Percentiles rank a stretch among this genome's conserved stretches.
Conservation (phyloP, 1,140 invertebrate species). For the Diuraphis noxia region DNA sequence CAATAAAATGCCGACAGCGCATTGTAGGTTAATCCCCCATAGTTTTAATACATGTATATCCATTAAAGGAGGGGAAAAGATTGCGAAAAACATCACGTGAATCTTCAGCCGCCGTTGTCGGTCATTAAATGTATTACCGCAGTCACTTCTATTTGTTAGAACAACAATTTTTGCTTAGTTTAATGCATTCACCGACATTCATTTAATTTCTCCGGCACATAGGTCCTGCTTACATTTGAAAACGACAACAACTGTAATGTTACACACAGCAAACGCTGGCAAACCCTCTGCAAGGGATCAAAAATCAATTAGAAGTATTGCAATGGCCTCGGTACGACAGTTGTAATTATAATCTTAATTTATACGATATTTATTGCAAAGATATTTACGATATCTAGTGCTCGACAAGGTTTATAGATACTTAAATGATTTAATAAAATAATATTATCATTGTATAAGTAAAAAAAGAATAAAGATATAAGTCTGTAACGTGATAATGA, state of each 20-base stretch:
- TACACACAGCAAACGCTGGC: not conserved
- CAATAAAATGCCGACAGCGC: not conserved
- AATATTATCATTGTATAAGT: no score
- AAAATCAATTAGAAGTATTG: not conserved
- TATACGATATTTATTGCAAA: not conserved
- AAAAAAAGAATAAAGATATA: no score
- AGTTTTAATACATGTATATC: not conserved
- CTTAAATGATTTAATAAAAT: not conserved
- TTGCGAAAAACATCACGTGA: not conserved
- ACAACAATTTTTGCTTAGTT: not conserved
- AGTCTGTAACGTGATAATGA: no score
- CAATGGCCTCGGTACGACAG: not conserved
- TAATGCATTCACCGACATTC: not conserved
- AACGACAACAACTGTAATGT: not conserved
- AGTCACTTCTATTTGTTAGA: not conserved
- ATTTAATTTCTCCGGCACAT: not conserved
- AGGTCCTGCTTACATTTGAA: not conserved
- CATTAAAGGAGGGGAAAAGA: not conserved
- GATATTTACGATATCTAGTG: not conserved
- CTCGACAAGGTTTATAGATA: no score
- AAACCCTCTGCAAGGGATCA: not conserved
- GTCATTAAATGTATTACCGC: slow-evolving; percentile 6
- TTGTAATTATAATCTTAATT: not conserved
- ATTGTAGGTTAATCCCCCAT: not conserved
- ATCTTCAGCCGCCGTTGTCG: not conserved